These are phyloP conservation scores for Chamaea fasciata DNA, from an alignment of 2,113 vertebrate genomes.

Conservation along the genomic window DNA sequence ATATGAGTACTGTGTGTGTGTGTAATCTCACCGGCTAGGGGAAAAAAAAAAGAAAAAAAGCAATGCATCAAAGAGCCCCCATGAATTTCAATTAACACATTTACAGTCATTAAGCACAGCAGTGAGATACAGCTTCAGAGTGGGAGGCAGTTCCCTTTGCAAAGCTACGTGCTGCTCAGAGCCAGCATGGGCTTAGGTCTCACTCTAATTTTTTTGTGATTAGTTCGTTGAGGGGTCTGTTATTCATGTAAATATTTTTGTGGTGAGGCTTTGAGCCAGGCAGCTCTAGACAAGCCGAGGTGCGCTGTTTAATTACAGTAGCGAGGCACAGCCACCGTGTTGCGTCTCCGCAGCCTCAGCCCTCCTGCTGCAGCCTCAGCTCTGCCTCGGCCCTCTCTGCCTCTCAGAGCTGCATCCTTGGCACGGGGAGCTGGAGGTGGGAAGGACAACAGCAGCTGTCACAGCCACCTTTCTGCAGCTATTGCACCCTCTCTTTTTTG, in stretches of 20 bases:
- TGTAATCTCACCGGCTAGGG: neutral
- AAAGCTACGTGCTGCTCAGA: slow-evolving; percentile 8
- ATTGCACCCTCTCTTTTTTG: neutral
- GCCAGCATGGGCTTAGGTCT: slow-evolving; percentile 33
- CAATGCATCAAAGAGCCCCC: neutral
- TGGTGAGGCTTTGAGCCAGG: neutral
- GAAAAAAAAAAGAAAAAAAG: neutral
- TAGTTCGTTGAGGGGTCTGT: neutral
- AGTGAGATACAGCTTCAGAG: neutral
- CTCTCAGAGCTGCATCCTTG: neutral
- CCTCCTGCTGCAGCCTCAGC: neutral
- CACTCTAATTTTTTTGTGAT: neutral
- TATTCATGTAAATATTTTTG: slow-evolving; percentile 44
- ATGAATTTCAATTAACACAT: slow-evolving; percentile 59
- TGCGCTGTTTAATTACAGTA: neutral
- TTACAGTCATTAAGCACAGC: slow-evolving; percentile 57
- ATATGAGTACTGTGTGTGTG: neutral
- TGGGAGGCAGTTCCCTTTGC: slow-evolving; percentile 38
- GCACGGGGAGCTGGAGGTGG: neutral
- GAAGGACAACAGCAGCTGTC: neutral
- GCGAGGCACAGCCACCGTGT: rapidly evolving
- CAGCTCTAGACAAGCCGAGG: neutral
- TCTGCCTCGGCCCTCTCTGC: neutral
- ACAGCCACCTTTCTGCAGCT: neutral
- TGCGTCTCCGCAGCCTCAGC: neutral